These are phyloP conservation scores for Osmerus mordax DNA, from an alignment of 2,113 vertebrate genomes.

Conservation along the genomic window DNA sequence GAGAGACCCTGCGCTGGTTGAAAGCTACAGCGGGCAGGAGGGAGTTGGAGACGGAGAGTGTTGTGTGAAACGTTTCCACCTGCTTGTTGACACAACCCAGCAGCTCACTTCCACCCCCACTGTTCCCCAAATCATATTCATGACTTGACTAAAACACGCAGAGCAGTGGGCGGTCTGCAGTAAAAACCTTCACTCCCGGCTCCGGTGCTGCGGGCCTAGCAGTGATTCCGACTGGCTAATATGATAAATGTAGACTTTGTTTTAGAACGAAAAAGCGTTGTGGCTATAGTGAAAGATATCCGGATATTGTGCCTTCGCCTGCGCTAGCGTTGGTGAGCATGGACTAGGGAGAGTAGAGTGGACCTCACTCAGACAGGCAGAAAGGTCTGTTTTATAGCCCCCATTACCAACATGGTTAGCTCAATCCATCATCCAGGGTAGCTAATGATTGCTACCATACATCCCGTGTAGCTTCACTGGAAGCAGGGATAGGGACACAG, in stretches of 20 bases:
- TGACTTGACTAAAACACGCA: not conserved
- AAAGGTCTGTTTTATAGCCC: conserved; percentile 67
- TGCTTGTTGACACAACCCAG: not conserved
- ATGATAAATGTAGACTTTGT: too few relatives aligned
- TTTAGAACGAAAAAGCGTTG: too few relatives aligned
- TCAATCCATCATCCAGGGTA: conserved; percentile 62
- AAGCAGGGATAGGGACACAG: conserved; percentile 55
- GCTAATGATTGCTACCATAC: conserved; percentile 25
- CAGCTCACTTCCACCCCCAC: not conserved
- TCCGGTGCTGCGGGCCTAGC: too few relatives aligned
- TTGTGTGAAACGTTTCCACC: not conserved
- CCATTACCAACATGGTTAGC: conserved; percentile 65
- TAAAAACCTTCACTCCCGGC: too few relatives aligned
- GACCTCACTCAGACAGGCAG: conserved; percentile 57
- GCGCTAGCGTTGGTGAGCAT: too few relatives aligned
- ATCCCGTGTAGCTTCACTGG: conserved; percentile 45
- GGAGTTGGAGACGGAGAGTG: not conserved
- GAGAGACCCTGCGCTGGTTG: not conserved
- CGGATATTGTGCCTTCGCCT: too few relatives aligned
- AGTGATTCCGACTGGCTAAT: too few relatives aligned
- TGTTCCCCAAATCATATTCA: not conserved
- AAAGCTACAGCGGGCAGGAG: not conserved
- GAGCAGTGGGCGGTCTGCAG: not conserved
- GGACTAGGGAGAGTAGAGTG: conserved; percentile 45
- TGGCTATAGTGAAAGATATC: too few relatives aligned